A percentile compares a stretch with the other conserved stretches of the same genome.
Evolutionary conservation across 2,888 invertebrate genomes (phyloP).

Genomic region (Spisula solida): DNA sequence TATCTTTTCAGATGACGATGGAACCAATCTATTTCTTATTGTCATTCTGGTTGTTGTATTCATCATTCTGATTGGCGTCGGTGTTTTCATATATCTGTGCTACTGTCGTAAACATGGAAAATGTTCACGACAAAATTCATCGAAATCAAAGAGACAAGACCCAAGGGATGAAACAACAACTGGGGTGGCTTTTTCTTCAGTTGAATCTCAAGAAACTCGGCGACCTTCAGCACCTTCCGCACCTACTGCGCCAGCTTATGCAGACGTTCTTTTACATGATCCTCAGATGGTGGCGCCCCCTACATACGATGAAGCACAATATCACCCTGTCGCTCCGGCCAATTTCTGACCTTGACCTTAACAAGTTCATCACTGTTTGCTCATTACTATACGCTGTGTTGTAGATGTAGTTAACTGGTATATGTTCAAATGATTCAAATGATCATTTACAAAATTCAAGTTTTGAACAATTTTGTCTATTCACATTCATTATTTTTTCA

Average conservation of each 20-base stretch:
- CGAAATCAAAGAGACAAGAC: not conserved
- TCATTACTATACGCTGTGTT: not conserved
- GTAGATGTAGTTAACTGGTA: not conserved
- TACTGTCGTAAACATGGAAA: not conserved
- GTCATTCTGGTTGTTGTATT: conserved; percentile 35
- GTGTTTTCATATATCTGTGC: conserved; percentile 24
- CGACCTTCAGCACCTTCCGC: not conserved
- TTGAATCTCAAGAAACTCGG: not conserved
- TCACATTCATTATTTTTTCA: not conserved
- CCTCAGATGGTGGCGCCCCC: conserved; percentile 64
- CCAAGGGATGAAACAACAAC: not conserved
- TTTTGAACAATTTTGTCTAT: not conserved
- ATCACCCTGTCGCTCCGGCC: conserved; percentile 53
- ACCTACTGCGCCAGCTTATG: not conserved
- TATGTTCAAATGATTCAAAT: not conserved
- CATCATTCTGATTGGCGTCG: not conserved
- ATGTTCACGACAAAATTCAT: not conserved
- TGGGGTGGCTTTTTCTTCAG: not conserved
- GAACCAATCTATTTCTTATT: conserved; percentile 35
- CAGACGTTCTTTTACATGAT: conserved; percentile 52
- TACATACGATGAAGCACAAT: conserved; percentile 61
- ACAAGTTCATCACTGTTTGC: not conserved
- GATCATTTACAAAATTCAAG: not conserved
- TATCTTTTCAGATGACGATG: conserved; percentile 32
- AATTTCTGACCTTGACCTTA: conserved; percentile 42